Evolutionary conservation across 2,797 vertebrate genomes (phyloP).

Genomic region (Rhabdophis nuchalis): DNA sequence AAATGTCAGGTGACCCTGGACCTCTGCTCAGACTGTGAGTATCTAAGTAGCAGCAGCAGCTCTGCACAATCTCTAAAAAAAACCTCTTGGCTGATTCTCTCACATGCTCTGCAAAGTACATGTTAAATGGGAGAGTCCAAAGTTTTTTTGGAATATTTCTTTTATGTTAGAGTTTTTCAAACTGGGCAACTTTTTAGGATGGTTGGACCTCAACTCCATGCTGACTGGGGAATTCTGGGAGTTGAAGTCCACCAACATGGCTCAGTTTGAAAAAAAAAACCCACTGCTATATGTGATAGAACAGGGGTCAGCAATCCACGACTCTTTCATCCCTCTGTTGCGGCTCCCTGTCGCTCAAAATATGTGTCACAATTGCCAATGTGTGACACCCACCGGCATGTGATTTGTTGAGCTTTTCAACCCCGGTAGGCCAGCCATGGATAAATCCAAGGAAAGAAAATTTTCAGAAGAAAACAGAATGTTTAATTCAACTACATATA

Average conservation of each 20-base stretch:
- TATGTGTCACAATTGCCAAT: too few species aligned
- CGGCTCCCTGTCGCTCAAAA: too few species aligned
- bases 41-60: not conserved
- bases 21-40: constrained; percentile 45
- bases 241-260: not conserved
- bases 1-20: constrained; percentile 46
- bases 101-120: not conserved
- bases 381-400: too few species aligned
- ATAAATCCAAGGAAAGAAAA: too few species aligned
- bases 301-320: too few species aligned
- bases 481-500: too few species aligned
- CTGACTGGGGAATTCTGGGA: not conserved
- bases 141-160: not conserved
- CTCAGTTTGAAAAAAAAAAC: not conserved
- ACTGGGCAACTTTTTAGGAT: not conserved
- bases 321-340: too few species aligned
- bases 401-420: too few species aligned
- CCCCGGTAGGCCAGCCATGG: too few species aligned
- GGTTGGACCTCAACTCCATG: not conserved
- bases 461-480: too few species aligned
- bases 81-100: not conserved
- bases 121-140: not conserved
- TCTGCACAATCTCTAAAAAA: not conserved
- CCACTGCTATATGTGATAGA: too few species aligned
- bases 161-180: not conserved